A percentile compares a stretch with the other conserved stretches of the same genome.
Conservation (phyloP, 2,113 vertebrate species). For the Siniperca chuatsi region DNA sequence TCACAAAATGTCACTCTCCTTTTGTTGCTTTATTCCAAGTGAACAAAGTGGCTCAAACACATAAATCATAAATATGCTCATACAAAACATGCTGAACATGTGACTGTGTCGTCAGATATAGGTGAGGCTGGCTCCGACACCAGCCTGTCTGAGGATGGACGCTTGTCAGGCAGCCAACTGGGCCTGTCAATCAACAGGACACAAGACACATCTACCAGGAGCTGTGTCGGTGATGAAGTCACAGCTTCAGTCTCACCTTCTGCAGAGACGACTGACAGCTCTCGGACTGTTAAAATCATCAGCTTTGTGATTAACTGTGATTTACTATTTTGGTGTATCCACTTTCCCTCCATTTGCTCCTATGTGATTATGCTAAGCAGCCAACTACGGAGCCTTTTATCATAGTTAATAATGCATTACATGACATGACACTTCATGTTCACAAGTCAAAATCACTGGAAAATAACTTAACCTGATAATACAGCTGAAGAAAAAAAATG, state of each 20-base stretch:
- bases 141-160: slow-evolving; percentile 1
- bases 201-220: slow-evolving; percentile 23
- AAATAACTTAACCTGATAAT: neutral
- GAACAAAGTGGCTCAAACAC: slow-evolving; percentile 65
- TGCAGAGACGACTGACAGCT: neutral
- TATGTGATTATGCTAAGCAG: neutral
- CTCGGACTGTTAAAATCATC: neutral
- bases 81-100: neutral
- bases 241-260: slow-evolving; percentile 9
- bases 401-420: slow-evolving; percentile 7
- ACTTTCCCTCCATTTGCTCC: neutral
- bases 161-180: slow-evolving; percentile 17
- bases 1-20: neutral
- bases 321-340: neutral
- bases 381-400: neutral
- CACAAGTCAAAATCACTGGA: neutral
- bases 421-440: neutral
- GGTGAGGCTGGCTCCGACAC: slow-evolving; percentile 20
- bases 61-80: slow-evolving; percentile 57
- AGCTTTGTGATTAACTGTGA: neutral
- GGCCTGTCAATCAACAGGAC: slow-evolving; percentile 40
- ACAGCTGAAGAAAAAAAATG: neutral
- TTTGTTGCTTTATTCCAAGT: slow-evolving; percentile 77
- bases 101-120: neutral
- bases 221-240: neutral